Base-by-base conservation (phyloP, 1,140 invertebrate species). In the Drosophila nasuta region DNA sequence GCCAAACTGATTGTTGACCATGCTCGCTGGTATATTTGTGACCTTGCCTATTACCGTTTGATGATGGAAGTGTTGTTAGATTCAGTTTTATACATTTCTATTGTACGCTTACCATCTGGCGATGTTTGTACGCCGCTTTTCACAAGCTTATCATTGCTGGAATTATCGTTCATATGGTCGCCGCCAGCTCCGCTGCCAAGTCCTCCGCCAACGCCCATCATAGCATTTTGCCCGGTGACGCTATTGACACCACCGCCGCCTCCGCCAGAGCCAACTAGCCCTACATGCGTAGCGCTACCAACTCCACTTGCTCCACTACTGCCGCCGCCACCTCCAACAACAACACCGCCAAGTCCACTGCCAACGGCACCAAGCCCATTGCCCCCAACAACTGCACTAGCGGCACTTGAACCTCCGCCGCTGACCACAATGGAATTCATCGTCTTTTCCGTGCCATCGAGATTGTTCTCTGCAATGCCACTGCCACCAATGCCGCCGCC, bases 1-100 rank as follows among this genome's bases (percentile, higher is more conserved):
- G 75, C 99, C 99, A 94, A 99, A 99, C 94, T 99, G 98, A 94
- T 99, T 99, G 79, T 97, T 97, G 65, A 99, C 98, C 98, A 99
- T 99, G 92, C 97, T 97, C 59, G 95, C 95, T 51, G 99, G 99
- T 94, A 99, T 99, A 93, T 99, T 99, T 87, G 98, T 98, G 76
- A 99, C 98, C 93, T 97, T 96, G 75, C 96, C 96, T 97, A 93
- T 45, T 63, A 41, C 33, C n/a, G 46, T 10, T 41, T 10, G 82
- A n/a, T 77, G 67, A 41, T 49, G 17, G n/a, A 7, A 0, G 20
- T 25, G 3, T 25, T 25, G 10, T 38, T 45, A 17, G 13, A 13
- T 49, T 10, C 6, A 10, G 48, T 48, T 13, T n/a, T 28, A 17
- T 5, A 33, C 28, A 52, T 25, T 10, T 15, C 1, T 2, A 1